These are phyloP conservation scores for Callipepla squamata DNA, from an alignment of 2,113 vertebrate species.

Conservation along the genomic window DNA sequence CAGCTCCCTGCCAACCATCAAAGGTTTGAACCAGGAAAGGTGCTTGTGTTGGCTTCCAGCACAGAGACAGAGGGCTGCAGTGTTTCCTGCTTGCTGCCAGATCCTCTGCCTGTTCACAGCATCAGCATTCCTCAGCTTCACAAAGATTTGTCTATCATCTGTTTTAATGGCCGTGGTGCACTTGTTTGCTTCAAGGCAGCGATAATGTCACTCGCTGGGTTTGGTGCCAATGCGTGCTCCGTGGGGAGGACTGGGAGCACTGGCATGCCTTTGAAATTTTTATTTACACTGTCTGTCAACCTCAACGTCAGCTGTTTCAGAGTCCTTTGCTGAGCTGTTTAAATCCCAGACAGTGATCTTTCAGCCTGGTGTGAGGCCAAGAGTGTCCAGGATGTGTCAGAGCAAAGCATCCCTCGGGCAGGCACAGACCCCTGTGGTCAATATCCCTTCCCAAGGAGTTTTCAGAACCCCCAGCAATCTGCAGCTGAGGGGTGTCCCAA, in stretches of 20 bases:
- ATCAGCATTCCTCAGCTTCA: not conserved
- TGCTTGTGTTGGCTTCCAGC: slow-evolving; percentile 3
- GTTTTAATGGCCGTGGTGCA: not conserved
- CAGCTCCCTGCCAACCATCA: not conserved
- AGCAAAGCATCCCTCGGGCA: not conserved
- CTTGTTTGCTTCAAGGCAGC: not conserved
- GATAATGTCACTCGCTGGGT: not conserved
- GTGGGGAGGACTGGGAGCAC: not conserved
- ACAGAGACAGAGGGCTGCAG: not conserved
- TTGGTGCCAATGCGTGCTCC: not conserved
- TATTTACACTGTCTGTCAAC: not conserved
- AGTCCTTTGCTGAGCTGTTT: not conserved
- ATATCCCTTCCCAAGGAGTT: not conserved
- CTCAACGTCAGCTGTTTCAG: not conserved
- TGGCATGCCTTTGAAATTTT: not conserved
- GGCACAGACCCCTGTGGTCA: not conserved
- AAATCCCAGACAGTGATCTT: not conserved
- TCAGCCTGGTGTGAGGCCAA: not conserved
- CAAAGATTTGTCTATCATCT: not conserved
- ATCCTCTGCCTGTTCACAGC: not conserved
- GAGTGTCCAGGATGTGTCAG: not conserved
- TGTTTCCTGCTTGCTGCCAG: not conserved
- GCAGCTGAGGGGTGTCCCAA: not conserved
- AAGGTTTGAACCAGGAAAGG: slow-evolving; percentile 27
- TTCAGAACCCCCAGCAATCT: not conserved